Base-by-base conservation (phyloP, 1,140 invertebrate genomes). In the Aphaenogaster ashmeadi region DNA sequence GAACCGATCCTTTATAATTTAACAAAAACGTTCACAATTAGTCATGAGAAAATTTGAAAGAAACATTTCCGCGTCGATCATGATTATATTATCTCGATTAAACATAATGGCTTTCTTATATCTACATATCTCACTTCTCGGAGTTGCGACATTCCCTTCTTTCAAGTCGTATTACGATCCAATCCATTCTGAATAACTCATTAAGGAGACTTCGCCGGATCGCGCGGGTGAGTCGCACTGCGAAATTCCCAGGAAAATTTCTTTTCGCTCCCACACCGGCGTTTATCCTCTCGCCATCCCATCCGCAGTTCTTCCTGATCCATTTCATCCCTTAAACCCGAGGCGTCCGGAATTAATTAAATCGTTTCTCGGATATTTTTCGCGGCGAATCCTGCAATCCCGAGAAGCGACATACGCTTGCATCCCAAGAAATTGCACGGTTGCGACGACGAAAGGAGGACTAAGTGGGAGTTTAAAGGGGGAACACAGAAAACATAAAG, bases 261-360 rank as follows among this genome's bases (percentile, higher is more conserved):
- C 60, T 79, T 75, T 64, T 50, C 44, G 13, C 9, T n/a, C 15
- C 44, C 44, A 56, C 52, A 36, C 41, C 15, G 41, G 18, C 52
- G 54, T 79, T 79, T 64, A 50, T 66, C 15, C 47, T 50, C 18
- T 9, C 38, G 77, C 47, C 41, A 44, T 79, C 44, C 66, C 13
- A 50, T n/a, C 33, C 33, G 1, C 18, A 38, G 44, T 38, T 79
- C 33, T 15, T 79, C 33, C 44, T 44, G 21, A 79, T 79, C 3
- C 44, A 52, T 52, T 64, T 66, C 8, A 79, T 52, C 6, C 44
- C 33, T 38, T 50, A 52, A 64, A 44, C 15, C 41, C 9, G 33
- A 50, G 18, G 60, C 5, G 36, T 15, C 18, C 33, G 11, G 60
- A 64, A 79, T 79, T 79, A 79, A 79, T 79, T 79, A 79, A 79